Evolutionary conservation across 2,888 invertebrate species (phyloP).

Genomic region (Lasioglossum oenotherae): DNA sequence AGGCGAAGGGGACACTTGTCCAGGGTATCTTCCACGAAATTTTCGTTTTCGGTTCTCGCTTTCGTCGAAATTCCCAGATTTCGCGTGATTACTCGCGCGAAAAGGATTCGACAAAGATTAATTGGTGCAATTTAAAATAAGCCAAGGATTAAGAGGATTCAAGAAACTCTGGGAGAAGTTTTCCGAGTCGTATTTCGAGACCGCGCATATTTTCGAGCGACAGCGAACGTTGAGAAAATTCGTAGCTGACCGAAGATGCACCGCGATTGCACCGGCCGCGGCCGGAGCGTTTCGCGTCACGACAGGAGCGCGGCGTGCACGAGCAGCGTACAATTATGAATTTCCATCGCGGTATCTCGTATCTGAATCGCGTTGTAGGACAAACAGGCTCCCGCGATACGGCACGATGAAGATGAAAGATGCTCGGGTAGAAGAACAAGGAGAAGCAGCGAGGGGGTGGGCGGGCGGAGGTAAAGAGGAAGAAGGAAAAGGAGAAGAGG

Average conservation of each 20-base stretch:
- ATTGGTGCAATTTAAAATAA: too few species aligned
- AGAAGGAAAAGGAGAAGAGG: not conserved
- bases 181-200: not conserved
- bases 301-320: not conserved
- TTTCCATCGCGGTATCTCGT: conserved; percentile 17
- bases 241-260: not conserved
- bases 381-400: conserved; percentile 26
- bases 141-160: too few species aligned
- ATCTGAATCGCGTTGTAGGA: conserved; percentile 26
- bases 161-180: too few species aligned
- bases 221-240: not conserved
- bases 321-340: conserved; percentile 24
- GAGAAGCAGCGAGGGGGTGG: not conserved
- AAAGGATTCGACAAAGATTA: too few species aligned
- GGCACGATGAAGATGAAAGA: conserved; percentile 50
- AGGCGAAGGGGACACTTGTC: not conserved
- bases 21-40: not conserved
- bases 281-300: not conserved
- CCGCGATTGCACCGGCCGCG: not conserved
- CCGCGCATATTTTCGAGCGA: not conserved
- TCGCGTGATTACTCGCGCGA: not conserved
- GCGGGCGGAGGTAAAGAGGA: not conserved
- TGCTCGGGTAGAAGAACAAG: conserved; percentile 12
- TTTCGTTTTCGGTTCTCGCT: conserved; percentile 14
- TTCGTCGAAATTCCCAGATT: not conserved